Evolutionary conservation across 2,113 vertebrate species (phyloP), one percentile per base, ranked within the genome.

Genomic region (Paralichthys olivaceus): DNA sequence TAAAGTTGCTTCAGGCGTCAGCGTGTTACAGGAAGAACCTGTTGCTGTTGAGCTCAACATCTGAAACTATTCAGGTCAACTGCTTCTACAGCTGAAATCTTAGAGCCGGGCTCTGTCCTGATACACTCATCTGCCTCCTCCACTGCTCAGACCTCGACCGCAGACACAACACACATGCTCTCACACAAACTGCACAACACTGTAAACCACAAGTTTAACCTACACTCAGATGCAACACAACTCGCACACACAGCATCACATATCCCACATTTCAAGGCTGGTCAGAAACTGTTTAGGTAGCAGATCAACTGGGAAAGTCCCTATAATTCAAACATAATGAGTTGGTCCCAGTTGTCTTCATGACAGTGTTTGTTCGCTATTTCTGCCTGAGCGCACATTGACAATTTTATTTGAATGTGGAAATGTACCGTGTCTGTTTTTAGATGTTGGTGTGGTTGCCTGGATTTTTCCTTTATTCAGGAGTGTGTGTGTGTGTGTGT

Each of bases 201-300:
- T n/a, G 28, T 40, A 65, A 66, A 69, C 85, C 87, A 74, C 82
- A 83, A 56, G 71, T 64, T 65, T 47, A 71, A 74, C 59, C 80
- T 76, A 43, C 71, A 72, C 25, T 67, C 69, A 72, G 43, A 65
- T 65, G 51, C 49, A 55, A 64, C 61, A 20, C 28, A 11, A 58
- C 29, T 43, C 1, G 6, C 8, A 22, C 23, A 37, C 69, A 68
- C 26, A 75, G 14, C 37, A 59, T 75, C 77, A 66, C 65, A 72
- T 77, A 61, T 79, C 51, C 86, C 74, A 79, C 53, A 79, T 69
- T 77, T 61, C 64, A 83, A 73, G 81, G 34, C 69, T 85, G 89
- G 82, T 88, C 72, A 79, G 84, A 26, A 88, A 86, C 92, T 91
- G 92, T 92, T 94, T 90, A 88, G 91, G 84, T 91, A 84, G 89